Conservation (phyloP, 2,113 vertebrate genomes). For the Xiphorhynchus elegans region DNA sequence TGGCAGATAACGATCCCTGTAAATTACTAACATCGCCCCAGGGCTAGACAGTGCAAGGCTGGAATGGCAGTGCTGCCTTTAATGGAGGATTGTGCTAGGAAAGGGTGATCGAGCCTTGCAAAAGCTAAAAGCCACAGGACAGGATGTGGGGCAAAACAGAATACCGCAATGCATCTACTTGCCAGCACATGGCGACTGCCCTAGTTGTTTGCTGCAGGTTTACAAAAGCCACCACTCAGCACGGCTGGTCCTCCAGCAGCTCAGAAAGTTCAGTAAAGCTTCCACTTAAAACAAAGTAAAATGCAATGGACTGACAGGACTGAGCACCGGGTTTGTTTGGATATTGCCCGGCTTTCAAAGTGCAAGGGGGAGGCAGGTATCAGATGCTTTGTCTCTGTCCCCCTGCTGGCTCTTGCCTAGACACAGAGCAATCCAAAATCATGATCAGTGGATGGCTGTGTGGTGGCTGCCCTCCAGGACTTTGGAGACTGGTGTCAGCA, state of each 20-base stretch:
- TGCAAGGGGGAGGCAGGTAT: not conserved
- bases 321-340: not conserved
- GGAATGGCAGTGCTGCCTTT: not conserved
- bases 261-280: not conserved
- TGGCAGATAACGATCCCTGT: conserved; percentile 55
- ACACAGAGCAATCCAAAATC: not conserved
- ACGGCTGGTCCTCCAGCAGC: not conserved
- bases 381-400: not conserved
- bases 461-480: not conserved
- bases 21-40: conserved; percentile 54
- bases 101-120: conserved; percentile 5
- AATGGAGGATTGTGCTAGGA: not conserved
- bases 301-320: not conserved
- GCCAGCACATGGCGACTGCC: rapidly evolving
- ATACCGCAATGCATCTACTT: not conserved
- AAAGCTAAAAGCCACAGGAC: conserved; percentile 50
- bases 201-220: not conserved
- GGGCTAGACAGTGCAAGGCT: not conserved
- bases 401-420: not conserved
- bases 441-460: not conserved
- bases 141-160: conserved; percentile 37
- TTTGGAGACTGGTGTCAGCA: rapidly evolving
- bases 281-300: not conserved
- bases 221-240: not conserved
- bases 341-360: not conserved